Evolutionary conservation across 2,888 invertebrate species (phyloP), one percentile per base, ranked within the genome.

Genomic region (Onchidella celtica): DNA sequence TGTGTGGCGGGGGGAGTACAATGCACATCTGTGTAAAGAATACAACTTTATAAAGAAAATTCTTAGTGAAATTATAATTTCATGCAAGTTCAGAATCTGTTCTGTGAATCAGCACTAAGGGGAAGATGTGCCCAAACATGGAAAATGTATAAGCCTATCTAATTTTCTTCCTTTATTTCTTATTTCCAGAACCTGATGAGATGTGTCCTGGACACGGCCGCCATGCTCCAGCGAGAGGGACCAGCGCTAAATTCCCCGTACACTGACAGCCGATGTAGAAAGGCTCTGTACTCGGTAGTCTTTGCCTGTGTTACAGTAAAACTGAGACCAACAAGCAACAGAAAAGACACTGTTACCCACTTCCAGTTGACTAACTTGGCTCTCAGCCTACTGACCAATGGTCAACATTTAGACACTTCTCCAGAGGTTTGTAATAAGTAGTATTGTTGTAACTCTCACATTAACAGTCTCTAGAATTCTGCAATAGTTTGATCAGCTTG

Each of bases 321-420:
- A 38, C 69, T 78, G 9, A 59, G 57, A 21, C 61, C 57, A 11
- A 69, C 27, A 36, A 59, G 78, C 29, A n/a, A n/a, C 59, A 55
- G 78, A 57, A 78, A 78, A 61, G 69, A 78, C 29, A 17, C 69
- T 6, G 24, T 78, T 29, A 69, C 59, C 3, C 78, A 78, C 32
- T 78, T 68, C 32, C 78, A 78, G 59, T 36, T 68, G 69, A 69
- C 59, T n/a, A 78, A 78, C 59, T 27, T 69, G 27, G 57, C 78
- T n/a, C 14, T 78, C 27, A 78, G 40, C 61, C 47, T 78, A 29
- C 36, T 78, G 21, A 57, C 6, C 4, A 38, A 59, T 68, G 78
- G 59, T 9, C 17, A 59, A n/a, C 61, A 59, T 11, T n/a, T 21
- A 17, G 69, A 78, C 17, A 2, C 2, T 34, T 78, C 59, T 40